phyloP scores from a whole-genome alignment of 1,140 invertebrate genomes.

The Heliconius melpomene region DNA sequence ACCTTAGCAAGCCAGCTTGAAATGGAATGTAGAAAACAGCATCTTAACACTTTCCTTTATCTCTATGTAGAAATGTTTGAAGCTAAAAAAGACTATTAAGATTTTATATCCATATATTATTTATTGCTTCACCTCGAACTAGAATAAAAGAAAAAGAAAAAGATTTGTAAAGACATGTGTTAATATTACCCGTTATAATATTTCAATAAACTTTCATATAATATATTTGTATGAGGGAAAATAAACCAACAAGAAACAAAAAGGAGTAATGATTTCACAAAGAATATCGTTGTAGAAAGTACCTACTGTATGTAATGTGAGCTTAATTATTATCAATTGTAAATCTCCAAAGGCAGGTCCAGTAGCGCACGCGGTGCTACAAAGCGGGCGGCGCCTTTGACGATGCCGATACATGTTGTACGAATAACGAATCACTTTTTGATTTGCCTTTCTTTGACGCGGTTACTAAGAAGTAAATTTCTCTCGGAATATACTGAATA shows the following conservation, averaged over 20 bases:
- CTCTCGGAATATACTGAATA: constrained; percentile 1
- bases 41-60: too few relatives aligned
- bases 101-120: too few relatives aligned
- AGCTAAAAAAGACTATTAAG: too few relatives aligned
- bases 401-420: background rate
- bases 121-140: too few relatives aligned
- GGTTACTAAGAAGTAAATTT: background rate
- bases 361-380: background rate
- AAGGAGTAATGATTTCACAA: background rate
- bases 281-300: constrained; percentile 6
- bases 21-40: too few relatives aligned
- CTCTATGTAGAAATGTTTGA: too few relatives aligned
- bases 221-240: background rate
- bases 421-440: constrained; percentile 14
- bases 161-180: too few relatives aligned
- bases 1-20: too few relatives aligned
- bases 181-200: too few relatives aligned
- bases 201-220: background rate
- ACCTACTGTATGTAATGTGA: constrained; percentile 5
- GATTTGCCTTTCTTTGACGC: background rate
- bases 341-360: constrained; percentile 10
- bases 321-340: constrained; percentile 11
- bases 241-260: background rate
- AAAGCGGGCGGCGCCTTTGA: background rate
- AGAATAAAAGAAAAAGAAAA: too few relatives aligned